Evolutionary conservation across 2,888 invertebrate species (phyloP).

Genomic region (Unio pictorum): DNA sequence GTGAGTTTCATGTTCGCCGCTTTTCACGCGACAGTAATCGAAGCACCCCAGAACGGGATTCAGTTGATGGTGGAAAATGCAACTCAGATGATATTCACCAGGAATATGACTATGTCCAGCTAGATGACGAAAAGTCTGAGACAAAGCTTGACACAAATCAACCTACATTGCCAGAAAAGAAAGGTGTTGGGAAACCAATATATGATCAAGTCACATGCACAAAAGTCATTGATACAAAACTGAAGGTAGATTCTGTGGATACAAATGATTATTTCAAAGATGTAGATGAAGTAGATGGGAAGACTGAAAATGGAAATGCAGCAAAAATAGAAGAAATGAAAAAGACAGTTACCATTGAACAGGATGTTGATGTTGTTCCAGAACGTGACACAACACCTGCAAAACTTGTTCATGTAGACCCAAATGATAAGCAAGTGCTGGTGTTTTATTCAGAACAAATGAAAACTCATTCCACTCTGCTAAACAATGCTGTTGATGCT

Average conservation of each 20-base stretch:
- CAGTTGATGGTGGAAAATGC: conserved; percentile 3
- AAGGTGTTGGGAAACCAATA: too few relatives aligned
- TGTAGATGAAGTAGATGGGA: conserved; percentile 8
- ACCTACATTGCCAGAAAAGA: background rate
- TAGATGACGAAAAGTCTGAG: conserved; percentile 75
- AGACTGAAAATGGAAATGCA: conserved; percentile 12
- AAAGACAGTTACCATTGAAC: conserved; percentile 4
- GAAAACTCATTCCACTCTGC: conserved; percentile 83
- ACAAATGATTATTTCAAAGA: conserved; percentile 4
- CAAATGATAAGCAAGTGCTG: conserved; percentile 87
- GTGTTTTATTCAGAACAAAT: conserved; percentile 91
- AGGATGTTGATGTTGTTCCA: conserved; percentile 14
- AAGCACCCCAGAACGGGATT: conserved; percentile 12
- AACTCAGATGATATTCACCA: conserved; percentile 78
- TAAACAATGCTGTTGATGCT: conserved; percentile 91
- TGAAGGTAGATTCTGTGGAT: background rate
- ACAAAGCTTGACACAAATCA: background rate
- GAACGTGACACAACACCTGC: conserved; percentile 27
- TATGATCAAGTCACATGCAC: background rate
- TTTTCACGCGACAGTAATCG: conserved; percentile 15
- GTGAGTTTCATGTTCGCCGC: conserved; percentile 42
- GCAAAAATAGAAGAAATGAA: conserved; percentile 9
- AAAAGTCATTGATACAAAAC: background rate
- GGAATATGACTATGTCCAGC: conserved; percentile 91
- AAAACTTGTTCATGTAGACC: conserved; percentile 69